A percentile compares a stretch with the other conserved stretches of the same genome.
Evolutionary conservation across 2,888 invertebrate species (phyloP).

Genomic region (Mellilla xanthometata): DNA sequence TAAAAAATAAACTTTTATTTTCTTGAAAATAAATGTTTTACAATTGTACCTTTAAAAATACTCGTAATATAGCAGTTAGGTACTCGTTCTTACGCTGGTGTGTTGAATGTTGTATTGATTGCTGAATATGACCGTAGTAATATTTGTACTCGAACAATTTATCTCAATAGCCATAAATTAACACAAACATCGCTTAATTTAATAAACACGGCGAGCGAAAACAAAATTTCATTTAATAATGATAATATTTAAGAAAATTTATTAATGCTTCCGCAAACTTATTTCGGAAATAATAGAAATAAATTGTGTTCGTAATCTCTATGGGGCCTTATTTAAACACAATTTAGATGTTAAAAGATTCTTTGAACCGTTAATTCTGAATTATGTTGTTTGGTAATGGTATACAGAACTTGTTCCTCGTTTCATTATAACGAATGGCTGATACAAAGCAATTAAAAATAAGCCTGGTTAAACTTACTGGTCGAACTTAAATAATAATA

Average conservation of each 20-base stretch:
- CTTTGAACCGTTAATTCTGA: constrained; percentile 2
- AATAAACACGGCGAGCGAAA: constrained; percentile 12
- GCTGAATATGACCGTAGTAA: too few species aligned
- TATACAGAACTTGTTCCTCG: background rate
- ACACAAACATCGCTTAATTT: constrained; percentile 7
- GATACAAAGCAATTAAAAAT: too few species aligned
- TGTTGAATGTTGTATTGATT: too few species aligned
- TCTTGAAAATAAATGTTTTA: too few species aligned
- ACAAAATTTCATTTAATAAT: constrained; percentile 17
- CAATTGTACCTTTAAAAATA: too few species aligned
- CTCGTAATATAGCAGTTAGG: too few species aligned
- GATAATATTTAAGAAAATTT: constrained; percentile 22
- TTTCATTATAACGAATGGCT: background rate
- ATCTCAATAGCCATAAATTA: constrained; percentile 5
- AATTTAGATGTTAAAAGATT: constrained; percentile 15
- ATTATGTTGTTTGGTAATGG: constrained; percentile 5
- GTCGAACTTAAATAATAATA: too few species aligned
- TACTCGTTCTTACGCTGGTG: too few species aligned
- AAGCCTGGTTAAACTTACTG: too few species aligned
- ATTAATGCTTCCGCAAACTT: constrained; percentile 23
- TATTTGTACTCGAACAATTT: background rate
- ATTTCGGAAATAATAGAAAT: constrained; percentile 20
- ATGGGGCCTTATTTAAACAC: constrained; percentile 14
- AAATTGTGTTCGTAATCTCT: constrained; percentile 20
- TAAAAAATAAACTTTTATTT: too few species aligned